Evolutionary conservation across 2,113 vertebrate genomes (phyloP).

Genomic region (Chrysochloris asiatica): DNA sequence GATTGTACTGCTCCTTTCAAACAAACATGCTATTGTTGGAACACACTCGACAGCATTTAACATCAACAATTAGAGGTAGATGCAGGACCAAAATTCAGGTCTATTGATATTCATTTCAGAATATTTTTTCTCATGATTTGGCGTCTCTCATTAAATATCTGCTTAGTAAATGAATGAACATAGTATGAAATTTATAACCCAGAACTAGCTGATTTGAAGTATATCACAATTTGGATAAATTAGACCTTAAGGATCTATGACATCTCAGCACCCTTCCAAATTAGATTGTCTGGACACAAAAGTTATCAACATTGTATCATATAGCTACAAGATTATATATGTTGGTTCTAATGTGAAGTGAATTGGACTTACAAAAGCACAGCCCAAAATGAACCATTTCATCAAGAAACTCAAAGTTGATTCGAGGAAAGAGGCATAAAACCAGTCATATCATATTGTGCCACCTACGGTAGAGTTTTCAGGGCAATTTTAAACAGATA

Average conservation of each 20-base stretch:
- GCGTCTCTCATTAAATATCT: too few relatives aligned
- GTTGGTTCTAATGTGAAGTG: neutral
- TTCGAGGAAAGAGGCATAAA: neutral
- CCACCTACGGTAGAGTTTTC: neutral
- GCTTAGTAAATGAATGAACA: too few relatives aligned
- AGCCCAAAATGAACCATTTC: neutral
- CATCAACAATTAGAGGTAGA: too few relatives aligned
- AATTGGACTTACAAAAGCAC: neutral
- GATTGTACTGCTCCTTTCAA: too few relatives aligned
- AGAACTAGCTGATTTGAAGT: too few relatives aligned
- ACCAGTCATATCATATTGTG: rapidly evolving
- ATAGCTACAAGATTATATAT: neutral
- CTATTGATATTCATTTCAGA: too few relatives aligned
- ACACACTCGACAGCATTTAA: too few relatives aligned
- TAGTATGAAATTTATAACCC: too few relatives aligned
- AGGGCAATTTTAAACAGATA: too few relatives aligned
- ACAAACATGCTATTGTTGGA: too few relatives aligned
- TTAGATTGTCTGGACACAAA: neutral
- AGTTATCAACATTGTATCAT: neutral
- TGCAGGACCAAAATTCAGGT: too few relatives aligned
- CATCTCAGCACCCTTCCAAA: neutral
- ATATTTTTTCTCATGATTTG: too few relatives aligned
- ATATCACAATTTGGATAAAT: neutral
- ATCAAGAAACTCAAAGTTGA: neutral
- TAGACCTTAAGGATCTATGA: neutral